A percentile compares a stretch with the other conserved stretches of the same genome.
These are phyloP conservation scores for Globodera ellingtonae DNA, from an alignment of 1,140 invertebrate species.

Conservation along the genomic window DNA sequence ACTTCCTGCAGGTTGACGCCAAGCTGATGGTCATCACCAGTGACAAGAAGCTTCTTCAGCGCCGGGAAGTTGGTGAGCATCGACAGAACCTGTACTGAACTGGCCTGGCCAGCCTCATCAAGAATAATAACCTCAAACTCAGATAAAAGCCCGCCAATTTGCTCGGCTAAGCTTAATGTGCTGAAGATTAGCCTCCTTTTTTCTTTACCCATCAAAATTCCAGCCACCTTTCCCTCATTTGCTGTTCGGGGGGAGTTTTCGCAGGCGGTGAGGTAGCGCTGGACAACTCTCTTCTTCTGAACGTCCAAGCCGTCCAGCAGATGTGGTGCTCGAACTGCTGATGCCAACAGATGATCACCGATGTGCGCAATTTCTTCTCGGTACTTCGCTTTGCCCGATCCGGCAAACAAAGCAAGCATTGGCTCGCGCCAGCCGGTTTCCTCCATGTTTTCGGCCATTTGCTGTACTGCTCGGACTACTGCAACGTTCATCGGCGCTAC, in stretches of 20 bases:
- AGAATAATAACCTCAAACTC: background rate
- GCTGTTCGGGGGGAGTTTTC: background rate
- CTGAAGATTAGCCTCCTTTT: background rate
- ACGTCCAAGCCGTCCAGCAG: background rate
- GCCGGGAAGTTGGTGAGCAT: background rate
- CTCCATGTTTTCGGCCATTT: background rate
- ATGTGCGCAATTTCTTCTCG: background rate
- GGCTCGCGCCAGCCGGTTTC: background rate
- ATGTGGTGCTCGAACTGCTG: background rate
- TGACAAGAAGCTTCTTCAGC: background rate
- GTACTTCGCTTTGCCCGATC: background rate
- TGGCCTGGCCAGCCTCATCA: constrained; percentile 4
- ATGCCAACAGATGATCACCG: background rate
- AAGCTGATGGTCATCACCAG: background rate
- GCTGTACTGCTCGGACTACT: background rate
- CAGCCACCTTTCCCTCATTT: background rate
- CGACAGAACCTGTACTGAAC: background rate
- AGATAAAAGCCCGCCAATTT: background rate
- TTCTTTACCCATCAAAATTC: background rate
- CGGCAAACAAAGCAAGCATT: background rate
- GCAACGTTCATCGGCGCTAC: constrained; percentile 5
- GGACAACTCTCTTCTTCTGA: background rate
- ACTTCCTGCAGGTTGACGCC: background rate
- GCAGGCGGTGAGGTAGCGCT: background rate
- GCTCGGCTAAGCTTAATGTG: background rate